Conservation (phyloP, 2,113 vertebrate genomes). For the Sturnus vulgaris region DNA sequence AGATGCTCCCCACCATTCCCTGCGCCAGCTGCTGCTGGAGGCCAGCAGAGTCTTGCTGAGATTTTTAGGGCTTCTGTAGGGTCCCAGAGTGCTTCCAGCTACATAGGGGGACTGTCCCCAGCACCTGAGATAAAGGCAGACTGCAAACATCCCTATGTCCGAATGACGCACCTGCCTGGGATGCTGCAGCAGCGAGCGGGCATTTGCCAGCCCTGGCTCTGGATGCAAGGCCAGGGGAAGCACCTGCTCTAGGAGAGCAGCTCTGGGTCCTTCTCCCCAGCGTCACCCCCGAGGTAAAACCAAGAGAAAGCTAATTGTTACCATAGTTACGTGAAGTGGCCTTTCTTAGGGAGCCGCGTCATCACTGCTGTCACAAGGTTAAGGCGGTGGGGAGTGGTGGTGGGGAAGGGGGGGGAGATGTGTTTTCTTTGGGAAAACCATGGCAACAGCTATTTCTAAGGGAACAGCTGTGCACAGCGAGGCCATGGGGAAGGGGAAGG, state of each 20-base stretch:
- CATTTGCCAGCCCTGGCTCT: not conserved
- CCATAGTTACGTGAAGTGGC: conserved; percentile 77
- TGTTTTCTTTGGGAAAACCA: conserved; percentile 73
- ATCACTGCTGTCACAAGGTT: conserved; percentile 73
- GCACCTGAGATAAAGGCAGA: not conserved
- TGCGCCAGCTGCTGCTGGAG: not conserved
- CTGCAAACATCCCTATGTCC: not conserved
- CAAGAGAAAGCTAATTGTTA: conserved; percentile 72
- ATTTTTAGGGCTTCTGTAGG: not conserved
- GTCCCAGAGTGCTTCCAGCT: not conserved
- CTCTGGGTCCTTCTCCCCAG: conserved; percentile 18
- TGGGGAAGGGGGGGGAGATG: conserved; percentile 36
- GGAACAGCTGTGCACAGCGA: conserved; percentile 60
- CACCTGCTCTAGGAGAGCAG: not conserved
- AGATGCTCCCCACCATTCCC: not conserved
- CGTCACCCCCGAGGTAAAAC: conserved; percentile 65
- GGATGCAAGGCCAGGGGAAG: not conserved
- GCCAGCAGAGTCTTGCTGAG: not conserved
- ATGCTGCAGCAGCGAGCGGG: not conserved
- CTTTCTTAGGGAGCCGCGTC: conserved; percentile 69
- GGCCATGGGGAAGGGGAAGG: conserved; percentile 49
- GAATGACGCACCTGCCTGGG: not conserved
- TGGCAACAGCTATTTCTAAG: conserved; percentile 75
- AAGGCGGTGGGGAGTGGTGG: conserved; percentile 67
- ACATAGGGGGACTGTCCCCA: too few relatives aligned